phyloP scores from a whole-genome alignment of 2,888 invertebrate genomes.

The Mycogona germanica region DNA sequence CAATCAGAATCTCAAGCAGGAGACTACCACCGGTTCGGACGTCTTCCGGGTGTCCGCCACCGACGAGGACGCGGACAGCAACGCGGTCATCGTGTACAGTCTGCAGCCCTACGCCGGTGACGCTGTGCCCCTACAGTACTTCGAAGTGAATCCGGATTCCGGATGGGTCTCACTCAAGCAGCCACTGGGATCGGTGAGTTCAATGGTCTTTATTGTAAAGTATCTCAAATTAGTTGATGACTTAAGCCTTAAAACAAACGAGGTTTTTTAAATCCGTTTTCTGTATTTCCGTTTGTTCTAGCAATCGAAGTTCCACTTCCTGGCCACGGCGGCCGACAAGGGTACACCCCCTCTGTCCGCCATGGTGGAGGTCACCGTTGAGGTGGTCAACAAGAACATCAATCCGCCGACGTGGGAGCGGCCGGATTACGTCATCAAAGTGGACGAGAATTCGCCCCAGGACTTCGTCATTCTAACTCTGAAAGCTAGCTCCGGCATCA shows the following conservation, averaged over 20 bases:
- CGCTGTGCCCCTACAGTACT: slow-evolving; percentile 45
- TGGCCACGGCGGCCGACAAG: slow-evolving; percentile 31
- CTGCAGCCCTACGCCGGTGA: slow-evolving; percentile 35
- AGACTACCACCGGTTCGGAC: slow-evolving; percentile 53
- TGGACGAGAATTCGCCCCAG: slow-evolving; percentile 12
- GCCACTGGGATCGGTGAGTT: slow-evolving; percentile 37
- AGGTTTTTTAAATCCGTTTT: neutral
- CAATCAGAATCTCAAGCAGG: slow-evolving; percentile 68
- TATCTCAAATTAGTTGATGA: too few relatives aligned
- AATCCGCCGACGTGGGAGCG: slow-evolving; percentile 25
- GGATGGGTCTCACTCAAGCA: slow-evolving; percentile 68
- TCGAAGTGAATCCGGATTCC: slow-evolving; percentile 64
- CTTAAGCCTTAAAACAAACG: neutral
- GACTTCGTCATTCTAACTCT: slow-evolving; percentile 10
- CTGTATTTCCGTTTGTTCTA: too few relatives aligned
- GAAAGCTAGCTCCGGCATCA: slow-evolving; percentile 19
- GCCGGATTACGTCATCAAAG: neutral
- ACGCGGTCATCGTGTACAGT: slow-evolving; percentile 66
- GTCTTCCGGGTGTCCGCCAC: slow-evolving; percentile 86
- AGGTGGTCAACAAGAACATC: slow-evolving; percentile 27
- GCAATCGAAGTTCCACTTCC: slow-evolving; percentile 21
- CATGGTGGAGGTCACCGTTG: slow-evolving; percentile 28
- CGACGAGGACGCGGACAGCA: slow-evolving; percentile 82
- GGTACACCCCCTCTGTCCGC: slow-evolving; percentile 27
- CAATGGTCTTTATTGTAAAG: slow-evolving; percentile 30